Evolutionary conservation across 2,888 invertebrate genomes (phyloP).

Genomic region (Watsonalla cultraria): DNA sequence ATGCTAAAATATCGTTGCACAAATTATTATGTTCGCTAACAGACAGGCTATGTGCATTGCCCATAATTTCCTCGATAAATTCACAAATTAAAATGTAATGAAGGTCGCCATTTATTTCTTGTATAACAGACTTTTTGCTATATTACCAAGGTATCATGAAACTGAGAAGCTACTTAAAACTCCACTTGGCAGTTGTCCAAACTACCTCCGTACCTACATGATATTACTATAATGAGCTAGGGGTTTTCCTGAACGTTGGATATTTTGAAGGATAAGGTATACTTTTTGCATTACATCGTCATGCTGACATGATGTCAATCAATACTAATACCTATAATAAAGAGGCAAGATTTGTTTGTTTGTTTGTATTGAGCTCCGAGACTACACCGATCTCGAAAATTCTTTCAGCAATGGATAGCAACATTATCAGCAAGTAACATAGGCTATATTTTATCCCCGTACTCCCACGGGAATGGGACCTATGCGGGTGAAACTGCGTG

Average conservation of each 20-base stretch:
- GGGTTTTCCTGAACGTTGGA: constrained; percentile 10
- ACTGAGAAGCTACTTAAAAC: constrained; percentile 30
- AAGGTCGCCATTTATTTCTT: constrained; percentile 9
- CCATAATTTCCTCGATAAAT: constrained; percentile 12
- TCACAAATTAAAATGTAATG: constrained; percentile 19
- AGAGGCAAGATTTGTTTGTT: too few species aligned
- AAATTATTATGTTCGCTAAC: too few species aligned
- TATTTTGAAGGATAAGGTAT: constrained; percentile 7
- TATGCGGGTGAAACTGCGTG: too few species aligned
- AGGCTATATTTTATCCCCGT: too few species aligned
- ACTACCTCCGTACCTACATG: constrained; percentile 26
- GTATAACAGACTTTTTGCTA: constrained; percentile 19
- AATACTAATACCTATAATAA: too few species aligned
- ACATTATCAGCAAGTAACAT: background rate
- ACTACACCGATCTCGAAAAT: too few species aligned
- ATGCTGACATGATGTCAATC: too few species aligned
- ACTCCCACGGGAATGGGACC: too few species aligned
- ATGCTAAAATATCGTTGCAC: too few species aligned
- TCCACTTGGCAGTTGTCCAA: constrained; percentile 43
- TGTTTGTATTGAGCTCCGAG: too few species aligned
- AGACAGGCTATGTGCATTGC: background rate
- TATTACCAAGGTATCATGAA: constrained; percentile 29
- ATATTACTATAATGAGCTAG: constrained; percentile 24
- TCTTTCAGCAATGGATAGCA: too few species aligned
- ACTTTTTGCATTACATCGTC: constrained; percentile 1